Evolutionary conservation across 2,113 vertebrate species (phyloP).

Genomic region (Cercocebus atys): DNA sequence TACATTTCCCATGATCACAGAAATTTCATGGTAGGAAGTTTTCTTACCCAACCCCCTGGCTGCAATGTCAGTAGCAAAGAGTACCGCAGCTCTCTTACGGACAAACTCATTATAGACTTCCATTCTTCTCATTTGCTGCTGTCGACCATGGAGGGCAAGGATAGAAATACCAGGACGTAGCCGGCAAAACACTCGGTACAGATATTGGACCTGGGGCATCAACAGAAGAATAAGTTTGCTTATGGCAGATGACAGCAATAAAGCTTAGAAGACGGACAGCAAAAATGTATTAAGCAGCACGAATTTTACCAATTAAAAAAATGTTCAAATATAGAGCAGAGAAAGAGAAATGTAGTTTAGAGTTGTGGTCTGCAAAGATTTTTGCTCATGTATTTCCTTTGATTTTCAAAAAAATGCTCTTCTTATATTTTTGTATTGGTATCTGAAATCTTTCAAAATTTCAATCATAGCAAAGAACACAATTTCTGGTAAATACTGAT

Average conservation of each 20-base stretch:
- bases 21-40: not conserved
- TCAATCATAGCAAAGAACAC: not conserved
- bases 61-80: conserved; percentile 97
- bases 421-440: not conserved
- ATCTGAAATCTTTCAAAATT: not conserved
- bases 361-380: not conserved
- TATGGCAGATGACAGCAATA: not conserved
- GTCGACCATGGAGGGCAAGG: conserved; percentile 95
- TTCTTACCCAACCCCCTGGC: conserved; percentile 93
- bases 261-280: not conserved
- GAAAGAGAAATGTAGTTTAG: not conserved
- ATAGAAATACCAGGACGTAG: conserved; percentile 94
- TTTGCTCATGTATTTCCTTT: conserved; percentile 3
- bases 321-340: not conserved
- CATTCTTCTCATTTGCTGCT: conserved; percentile 97
- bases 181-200: conserved; percentile 93
- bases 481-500: conserved; percentile 2
- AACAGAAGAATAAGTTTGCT: not conserved
- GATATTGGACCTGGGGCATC: conserved; percentile 90
- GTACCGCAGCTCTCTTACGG: conserved; percentile 91
- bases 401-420: not conserved
- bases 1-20: not conserved
- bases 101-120: conserved; percentile 97
- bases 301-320: not conserved
- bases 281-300: not conserved